Percentiles rank a stretch among this genome's conserved stretches.
Evolutionary conservation across 2,888 invertebrate genomes (phyloP).

Genomic region (Dasypolia templi): DNA sequence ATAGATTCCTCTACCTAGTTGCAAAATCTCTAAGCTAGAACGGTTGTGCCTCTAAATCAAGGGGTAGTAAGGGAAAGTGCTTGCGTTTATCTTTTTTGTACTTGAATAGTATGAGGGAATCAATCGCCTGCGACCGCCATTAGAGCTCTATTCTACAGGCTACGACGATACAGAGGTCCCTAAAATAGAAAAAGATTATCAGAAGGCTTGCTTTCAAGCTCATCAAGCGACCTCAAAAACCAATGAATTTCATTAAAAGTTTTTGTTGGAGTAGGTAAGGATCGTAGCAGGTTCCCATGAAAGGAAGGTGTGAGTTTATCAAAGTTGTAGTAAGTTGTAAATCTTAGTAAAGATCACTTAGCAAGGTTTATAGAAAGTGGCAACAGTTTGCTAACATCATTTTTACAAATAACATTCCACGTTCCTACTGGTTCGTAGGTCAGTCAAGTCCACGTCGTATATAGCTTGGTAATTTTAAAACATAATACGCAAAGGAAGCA

Average conservation of each 20-base stretch:
- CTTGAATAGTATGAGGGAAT: conserved; percentile 35
- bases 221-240: neutral
- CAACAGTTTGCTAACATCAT: neutral
- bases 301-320: neutral
- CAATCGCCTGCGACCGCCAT: conserved; percentile 36
- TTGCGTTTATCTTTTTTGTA: conserved; percentile 36
- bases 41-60: neutral
- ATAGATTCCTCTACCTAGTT: neutral
- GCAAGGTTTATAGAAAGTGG: neutral
- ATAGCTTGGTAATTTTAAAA: neutral
- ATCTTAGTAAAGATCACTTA: neutral
- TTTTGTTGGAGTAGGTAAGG: too few relatives aligned
- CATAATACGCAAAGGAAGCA: neutral
- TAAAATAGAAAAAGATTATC: neutral
- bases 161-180: neutral
- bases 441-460: too few relatives aligned
- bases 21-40: neutral
- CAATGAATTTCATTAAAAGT: neutral
- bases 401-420: neutral
- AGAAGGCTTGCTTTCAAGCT: conserved; percentile 13
- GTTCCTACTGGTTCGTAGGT: neutral
- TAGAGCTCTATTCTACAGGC: conserved; percentile 15
- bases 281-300: too few relatives aligned
- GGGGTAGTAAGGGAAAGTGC: neutral
- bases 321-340: neutral